Evolutionary conservation across 2,113 vertebrate species (phyloP), one percentile per base, ranked within the genome.

Genomic region (Hiodon tergisus): DNA sequence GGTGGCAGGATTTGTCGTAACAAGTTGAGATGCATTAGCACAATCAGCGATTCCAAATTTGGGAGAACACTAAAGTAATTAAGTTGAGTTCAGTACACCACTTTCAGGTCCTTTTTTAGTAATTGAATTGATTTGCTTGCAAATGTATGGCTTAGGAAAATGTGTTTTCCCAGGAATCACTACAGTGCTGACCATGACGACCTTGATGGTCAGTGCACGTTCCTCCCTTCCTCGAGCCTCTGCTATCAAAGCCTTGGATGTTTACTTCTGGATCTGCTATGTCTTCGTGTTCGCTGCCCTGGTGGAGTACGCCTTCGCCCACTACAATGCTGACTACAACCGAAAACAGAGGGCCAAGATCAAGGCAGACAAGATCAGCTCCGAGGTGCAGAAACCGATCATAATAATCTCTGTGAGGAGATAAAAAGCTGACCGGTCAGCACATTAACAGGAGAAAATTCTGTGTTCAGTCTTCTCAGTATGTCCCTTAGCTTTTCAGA

Each of bases 251-350:
- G 97, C 97, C 0, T 81, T 98, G 71, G 97, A 98, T 0, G 96
- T 99, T 71, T 99, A 99, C 88, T 99, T 99, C 92, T 98, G 96
- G 94, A 99, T 99, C 86, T 99, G 97, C 80, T 99, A 99, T 0
- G 95, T 99, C 57, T 99, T 99, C 66, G 97, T 99, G 79, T 99
- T 99, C 0, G 96, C 97, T 0, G 97, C 97, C 0, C 87, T 99
- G 83, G 97, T 99, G 5, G 97, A 99, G 81, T 99, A 98, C 0
- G 97, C 97, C 65, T 99, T 99, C 46, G 97, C 96, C 11, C 97
- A 99, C 87, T 99, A 96, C 89, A 99, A 95, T 0, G 96, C 97
- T 0, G 96, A 98, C 90, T 98, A 92, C 91, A 88, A 95, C 82
- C 96, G 94, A 84, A 98, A 98, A 83, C 94, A 95, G 53, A 96